phyloP scores from a whole-genome alignment of 2,113 vertebrate species.

The Nothoprocta perdicaria region DNA sequence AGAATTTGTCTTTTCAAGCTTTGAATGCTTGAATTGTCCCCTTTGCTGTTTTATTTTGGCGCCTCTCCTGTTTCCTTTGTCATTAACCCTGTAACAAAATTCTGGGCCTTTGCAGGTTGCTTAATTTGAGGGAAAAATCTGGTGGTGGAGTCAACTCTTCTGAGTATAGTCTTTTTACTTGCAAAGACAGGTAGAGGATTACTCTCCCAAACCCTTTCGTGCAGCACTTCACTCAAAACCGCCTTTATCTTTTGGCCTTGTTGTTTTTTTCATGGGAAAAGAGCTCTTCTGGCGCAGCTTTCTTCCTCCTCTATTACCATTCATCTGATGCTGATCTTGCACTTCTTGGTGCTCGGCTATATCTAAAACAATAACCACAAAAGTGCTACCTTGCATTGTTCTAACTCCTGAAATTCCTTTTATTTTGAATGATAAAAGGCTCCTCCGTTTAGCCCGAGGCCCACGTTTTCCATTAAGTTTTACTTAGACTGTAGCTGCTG shows the following conservation, averaged over 20 bases:
- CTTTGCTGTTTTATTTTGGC: background rate
- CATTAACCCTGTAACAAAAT: background rate
- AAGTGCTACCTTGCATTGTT: background rate
- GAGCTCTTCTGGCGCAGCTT: background rate
- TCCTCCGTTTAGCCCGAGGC: background rate
- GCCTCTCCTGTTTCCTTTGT: background rate
- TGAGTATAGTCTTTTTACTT: background rate
- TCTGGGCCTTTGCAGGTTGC: background rate
- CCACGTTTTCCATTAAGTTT: conserved; percentile 10
- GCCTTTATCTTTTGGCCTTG: background rate
- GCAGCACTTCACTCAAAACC: background rate
- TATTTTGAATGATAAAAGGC: background rate
- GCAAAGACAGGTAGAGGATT: background rate
- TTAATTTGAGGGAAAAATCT: background rate
- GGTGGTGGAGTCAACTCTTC: background rate
- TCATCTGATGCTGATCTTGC: background rate
- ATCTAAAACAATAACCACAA: background rate
- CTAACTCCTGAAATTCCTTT: background rate
- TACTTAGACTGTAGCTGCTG: background rate
- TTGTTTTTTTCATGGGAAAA: background rate
- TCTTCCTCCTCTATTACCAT: background rate
- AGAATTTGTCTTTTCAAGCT: background rate
- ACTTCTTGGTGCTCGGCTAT: background rate
- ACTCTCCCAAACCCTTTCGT: background rate
- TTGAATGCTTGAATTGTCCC: background rate